phyloP scores from a whole-genome alignment of 2,797 vertebrate species.

The Pangasius macronema region DNA sequence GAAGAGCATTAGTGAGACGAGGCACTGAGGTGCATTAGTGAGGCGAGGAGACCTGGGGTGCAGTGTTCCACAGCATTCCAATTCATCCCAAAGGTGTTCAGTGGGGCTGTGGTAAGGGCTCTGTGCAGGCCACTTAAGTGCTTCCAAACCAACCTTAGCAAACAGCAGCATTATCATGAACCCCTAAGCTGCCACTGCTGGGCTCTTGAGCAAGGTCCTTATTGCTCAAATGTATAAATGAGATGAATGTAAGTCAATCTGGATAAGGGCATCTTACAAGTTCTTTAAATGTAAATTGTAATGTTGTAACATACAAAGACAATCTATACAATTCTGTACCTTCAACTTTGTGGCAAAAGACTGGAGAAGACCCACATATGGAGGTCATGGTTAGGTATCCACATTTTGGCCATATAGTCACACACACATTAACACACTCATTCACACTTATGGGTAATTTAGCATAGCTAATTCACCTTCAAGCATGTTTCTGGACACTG shows the following conservation, averaged over 20 bases:
- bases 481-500: no score
- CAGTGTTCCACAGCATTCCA: not conserved
- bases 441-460: no score
- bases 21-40: not conserved
- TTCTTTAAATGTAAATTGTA: not conserved
- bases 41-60: not conserved
- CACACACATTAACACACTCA: no score
- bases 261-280: no score
- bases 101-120: not conserved
- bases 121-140: not conserved
- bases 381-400: not conserved
- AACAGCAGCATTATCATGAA: not conserved
- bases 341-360: not conserved
- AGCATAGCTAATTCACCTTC: no score
- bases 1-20: not conserved
- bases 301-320: not conserved
- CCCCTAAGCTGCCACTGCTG: no score
- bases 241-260: no score
- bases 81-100: not conserved
- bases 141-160: not conserved
- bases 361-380: not conserved
- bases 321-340: not conserved
- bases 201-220: no score
- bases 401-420: no score
- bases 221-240: no score